Evolutionary conservation across 2,113 vertebrate species (phyloP).

Genomic region (Rhabdomys dilectus): DNA sequence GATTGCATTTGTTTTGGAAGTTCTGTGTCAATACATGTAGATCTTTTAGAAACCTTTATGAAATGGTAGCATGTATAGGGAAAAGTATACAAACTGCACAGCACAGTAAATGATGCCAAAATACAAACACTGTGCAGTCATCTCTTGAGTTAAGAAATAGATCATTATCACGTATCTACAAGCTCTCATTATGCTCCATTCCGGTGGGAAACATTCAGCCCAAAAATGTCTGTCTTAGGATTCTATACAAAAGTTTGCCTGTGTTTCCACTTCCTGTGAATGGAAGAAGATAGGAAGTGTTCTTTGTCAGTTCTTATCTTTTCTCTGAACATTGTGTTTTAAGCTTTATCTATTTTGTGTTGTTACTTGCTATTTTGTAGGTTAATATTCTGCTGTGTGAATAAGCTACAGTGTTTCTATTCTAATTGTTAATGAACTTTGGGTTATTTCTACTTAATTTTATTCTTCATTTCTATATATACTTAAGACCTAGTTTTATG

Average conservation of each 20-base stretch:
- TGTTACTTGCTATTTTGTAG: neutral
- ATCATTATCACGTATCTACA: neutral
- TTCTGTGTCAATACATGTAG: neutral
- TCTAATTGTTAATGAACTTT: neutral
- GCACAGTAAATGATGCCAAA: neutral
- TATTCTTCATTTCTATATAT: neutral
- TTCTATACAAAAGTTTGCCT: neutral
- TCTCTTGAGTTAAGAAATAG: neutral
- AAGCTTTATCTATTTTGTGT: neutral
- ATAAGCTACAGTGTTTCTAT: neutral
- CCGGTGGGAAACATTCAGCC: neutral
- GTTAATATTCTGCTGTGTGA: neutral
- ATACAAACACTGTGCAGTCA: neutral
- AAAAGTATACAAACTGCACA: neutral
- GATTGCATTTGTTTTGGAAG: neutral
- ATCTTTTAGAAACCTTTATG: neutral
- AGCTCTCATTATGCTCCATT: neutral
- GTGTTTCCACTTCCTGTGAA: neutral
- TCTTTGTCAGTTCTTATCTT: neutral
- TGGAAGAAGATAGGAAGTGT: neutral
- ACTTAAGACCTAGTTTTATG: neutral
- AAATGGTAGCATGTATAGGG: neutral
- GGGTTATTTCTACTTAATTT: slow-evolving; percentile 15
- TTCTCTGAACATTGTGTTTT: neutral
- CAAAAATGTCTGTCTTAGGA: neutral